Base-by-base conservation (phyloP, 2,113 vertebrate genomes). In the Odocoileus virginianus region DNA sequence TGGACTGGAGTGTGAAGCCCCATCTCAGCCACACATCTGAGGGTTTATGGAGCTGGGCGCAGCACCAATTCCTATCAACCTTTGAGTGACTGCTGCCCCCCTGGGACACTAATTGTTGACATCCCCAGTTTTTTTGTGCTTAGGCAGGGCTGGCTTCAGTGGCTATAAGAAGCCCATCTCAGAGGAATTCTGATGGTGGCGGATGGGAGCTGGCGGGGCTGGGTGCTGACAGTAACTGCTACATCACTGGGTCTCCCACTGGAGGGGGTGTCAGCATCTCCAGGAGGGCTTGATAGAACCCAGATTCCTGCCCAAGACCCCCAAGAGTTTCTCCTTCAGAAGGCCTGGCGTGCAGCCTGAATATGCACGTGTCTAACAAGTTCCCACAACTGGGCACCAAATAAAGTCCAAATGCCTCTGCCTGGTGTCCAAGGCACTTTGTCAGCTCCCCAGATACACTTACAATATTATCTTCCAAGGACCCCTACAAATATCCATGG, bases 401-500 rank as follows among this genome's bases (percentile, higher is more conserved):
- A 25, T 9, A 25, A 50, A 91, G 87, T 81, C 30, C 94, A 54
- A 58, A 25, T 33, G 45, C 19, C 13, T 71, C 78, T 33, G 23
- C 52, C 57, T 88, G 6, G 43, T 55, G 36, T 50, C 81, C 27
- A 25, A 76, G 67, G 87, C 25, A 21, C 19, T 14, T 13, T 8
- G 47, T 71, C 82, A 33, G 4, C 33, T 58, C 58, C 54, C 57
- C 85, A 36, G 43, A 50, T 12, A 40, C 5, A 23, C 43, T 50
- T 94, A 52, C 74, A 50, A 1, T 5, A 6, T 27, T 36, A 4
- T 43, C 83, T n/a, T 21, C 47, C 33, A 11, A 0, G 6, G 40
- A 7, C 11, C 27, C n/a, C 10, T 55, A 1, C 30, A 50, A 19
- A 14, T 2, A 7, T 50, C 9, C 13, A 4, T 1, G n/a, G 14